A percentile compares a stretch with the other conserved stretches of the same genome.
These are phyloP conservation scores for Cerceris ruficornis DNA, from an alignment of 2,888 invertebrate species.

Conservation along the genomic window DNA sequence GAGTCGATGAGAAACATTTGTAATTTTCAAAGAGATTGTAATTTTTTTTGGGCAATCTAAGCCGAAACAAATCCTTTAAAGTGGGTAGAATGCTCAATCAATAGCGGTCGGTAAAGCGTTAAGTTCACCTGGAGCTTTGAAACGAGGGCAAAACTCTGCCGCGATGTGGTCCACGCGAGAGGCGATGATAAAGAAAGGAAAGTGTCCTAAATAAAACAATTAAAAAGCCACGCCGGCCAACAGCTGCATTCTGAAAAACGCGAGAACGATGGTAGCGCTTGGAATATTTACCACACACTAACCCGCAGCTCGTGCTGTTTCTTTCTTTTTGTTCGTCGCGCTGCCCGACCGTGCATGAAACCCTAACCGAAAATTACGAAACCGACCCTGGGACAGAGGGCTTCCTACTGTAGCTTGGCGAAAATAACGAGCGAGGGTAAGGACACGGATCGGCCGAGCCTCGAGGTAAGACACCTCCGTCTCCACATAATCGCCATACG, in stretches of 20 bases:
- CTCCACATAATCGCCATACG: constrained; percentile 18
- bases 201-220: no score
- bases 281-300: constrained; percentile 56
- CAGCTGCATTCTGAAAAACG: constrained; percentile 32
- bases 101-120: no score
- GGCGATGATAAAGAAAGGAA: no score
- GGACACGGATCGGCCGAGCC: constrained; percentile 67
- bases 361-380: constrained; percentile 62
- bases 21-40: no score
- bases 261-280: constrained; percentile 49
- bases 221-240: neutral
- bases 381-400: constrained; percentile 73
- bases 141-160: no score
- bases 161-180: no score
- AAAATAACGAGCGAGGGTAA: constrained; percentile 76
- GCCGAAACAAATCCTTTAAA: no score
- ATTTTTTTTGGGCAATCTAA: no score
- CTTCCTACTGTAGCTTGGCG: constrained; percentile 81
- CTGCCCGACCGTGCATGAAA: constrained; percentile 71
- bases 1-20: no score
- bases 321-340: constrained; percentile 70
- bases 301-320: constrained; percentile 67
- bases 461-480: constrained; percentile 71
- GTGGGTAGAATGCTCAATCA: no score
- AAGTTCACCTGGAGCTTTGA: no score